A percentile compares a stretch with the other conserved stretches of the same genome.
Conservation (phyloP, 2,113 vertebrate species). For the Grammomys dolichurus region DNA sequence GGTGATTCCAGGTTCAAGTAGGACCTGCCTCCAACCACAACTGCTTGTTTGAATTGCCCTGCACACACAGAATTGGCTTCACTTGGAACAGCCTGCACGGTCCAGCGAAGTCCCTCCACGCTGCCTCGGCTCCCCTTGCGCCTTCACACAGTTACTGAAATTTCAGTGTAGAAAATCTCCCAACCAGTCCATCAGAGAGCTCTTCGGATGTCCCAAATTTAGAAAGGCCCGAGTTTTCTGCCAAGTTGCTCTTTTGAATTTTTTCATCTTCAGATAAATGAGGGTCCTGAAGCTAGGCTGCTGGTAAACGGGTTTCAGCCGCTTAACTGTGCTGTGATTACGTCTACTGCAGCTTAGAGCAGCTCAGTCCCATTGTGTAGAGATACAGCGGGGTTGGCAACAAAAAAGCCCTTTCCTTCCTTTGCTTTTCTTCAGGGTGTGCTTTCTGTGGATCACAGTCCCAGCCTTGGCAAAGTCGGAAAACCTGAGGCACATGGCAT, state of each 20-base stretch:
- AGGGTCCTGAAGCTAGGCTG: background rate
- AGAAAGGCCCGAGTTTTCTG: background rate
- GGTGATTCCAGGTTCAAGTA: background rate
- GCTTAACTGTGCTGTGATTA: background rate
- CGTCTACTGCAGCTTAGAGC: background rate
- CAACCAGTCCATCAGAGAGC: background rate
- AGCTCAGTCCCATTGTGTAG: background rate
- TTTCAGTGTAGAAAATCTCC: background rate
- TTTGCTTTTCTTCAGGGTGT: background rate
- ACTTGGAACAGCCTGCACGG: background rate
- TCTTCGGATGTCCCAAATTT: background rate
- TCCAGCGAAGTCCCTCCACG: background rate
- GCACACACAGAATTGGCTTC: background rate
- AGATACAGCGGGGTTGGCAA: accelerated
- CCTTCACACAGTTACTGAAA: no score
- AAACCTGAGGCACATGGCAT: background rate
- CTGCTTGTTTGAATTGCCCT: background rate
- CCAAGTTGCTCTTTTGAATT: background rate
- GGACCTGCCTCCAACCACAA: background rate
- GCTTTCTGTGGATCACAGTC: background rate
- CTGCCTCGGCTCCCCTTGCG: background rate
- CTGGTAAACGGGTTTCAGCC: background rate
- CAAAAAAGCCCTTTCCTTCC: background rate
- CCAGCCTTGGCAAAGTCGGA: background rate
- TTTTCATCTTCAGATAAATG: background rate